A percentile compares a stretch with the other conserved stretches of the same genome.
phyloP scores from a whole-genome alignment of 2,113 vertebrate species.

The Megaceryle maxima region DNA sequence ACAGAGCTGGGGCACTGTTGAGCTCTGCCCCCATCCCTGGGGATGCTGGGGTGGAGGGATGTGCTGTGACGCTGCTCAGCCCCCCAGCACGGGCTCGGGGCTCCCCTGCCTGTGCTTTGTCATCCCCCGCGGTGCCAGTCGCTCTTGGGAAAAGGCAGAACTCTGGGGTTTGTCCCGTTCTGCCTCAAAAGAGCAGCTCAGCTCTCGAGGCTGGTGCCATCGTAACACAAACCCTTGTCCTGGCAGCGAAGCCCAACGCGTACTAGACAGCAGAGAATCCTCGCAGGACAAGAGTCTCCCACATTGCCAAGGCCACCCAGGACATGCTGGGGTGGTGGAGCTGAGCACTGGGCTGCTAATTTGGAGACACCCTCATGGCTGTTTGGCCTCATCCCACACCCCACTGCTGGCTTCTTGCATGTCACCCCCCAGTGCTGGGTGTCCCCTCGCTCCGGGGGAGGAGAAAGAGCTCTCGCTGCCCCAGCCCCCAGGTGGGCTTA shows the following conservation, averaged over 20 bases:
- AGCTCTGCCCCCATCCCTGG: background rate
- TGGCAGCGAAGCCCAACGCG: background rate
- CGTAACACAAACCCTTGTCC: no score
- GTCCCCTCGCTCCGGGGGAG: background rate
- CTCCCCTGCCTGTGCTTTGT: background rate
- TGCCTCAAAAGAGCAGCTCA: background rate
- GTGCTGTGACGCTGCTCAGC: background rate
- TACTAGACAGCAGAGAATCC: background rate
- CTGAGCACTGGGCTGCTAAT: background rate
- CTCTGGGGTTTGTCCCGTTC: background rate
- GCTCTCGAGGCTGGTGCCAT: background rate
- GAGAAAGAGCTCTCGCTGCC: background rate
- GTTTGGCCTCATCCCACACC: background rate
- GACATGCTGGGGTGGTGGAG: background rate
- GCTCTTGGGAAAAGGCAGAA: background rate
- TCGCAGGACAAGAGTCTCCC: background rate
- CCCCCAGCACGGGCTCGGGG: fast-evolving
- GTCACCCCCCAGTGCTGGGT: no score
- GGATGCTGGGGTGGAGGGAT: fast-evolving
- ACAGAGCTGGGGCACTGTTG: fast-evolving
- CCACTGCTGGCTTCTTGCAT: background rate
- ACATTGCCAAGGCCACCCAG: fast-evolving
- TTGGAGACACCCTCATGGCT: background rate
- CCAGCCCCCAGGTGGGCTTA: background rate
- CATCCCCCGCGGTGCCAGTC: fast-evolving